Conservation (phyloP, 2,113 vertebrate genomes). For the Microcebus jonahi region DNA sequence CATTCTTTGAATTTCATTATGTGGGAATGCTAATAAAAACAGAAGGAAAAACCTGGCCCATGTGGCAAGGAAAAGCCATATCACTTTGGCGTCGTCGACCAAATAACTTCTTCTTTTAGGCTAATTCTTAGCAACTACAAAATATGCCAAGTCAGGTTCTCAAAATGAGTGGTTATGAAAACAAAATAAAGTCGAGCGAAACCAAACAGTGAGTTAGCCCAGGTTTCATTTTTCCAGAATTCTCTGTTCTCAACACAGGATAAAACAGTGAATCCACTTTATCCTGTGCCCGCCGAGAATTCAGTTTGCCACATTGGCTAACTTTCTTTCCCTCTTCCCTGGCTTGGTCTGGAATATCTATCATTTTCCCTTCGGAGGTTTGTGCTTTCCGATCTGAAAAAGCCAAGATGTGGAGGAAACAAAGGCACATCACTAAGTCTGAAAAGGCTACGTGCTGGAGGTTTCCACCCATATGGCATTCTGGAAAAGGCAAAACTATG, state of each 20-base stretch:
- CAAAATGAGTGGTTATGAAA: neutral
- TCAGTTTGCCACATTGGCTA: neutral
- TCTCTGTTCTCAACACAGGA: accelerated
- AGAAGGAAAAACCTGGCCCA: neutral
- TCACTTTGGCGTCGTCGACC: neutral
- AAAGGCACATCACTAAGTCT: neutral
- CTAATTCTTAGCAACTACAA: neutral
- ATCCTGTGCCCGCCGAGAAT: accelerated
- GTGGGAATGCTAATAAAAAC: neutral
- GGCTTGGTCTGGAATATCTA: accelerated
- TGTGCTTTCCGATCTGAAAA: neutral
- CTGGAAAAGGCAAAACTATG: neutral
- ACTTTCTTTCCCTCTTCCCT: neutral
- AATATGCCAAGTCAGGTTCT: neutral
- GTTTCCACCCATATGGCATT: no score
- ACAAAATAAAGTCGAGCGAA: neutral
- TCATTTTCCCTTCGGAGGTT: neutral
- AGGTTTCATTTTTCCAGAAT: neutral
- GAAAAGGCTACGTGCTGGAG: accelerated
- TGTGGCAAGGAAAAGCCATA: neutral
- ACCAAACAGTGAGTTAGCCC: accelerated
- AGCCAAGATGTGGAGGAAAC: neutral
- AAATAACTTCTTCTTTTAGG: neutral
- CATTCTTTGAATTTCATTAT: neutral
- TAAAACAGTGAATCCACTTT: neutral